A percentile compares a stretch with the other conserved stretches of the same genome.
phyloP scores from a whole-genome alignment of 2,797 vertebrate species.

The Telmatherina bonti region DNA sequence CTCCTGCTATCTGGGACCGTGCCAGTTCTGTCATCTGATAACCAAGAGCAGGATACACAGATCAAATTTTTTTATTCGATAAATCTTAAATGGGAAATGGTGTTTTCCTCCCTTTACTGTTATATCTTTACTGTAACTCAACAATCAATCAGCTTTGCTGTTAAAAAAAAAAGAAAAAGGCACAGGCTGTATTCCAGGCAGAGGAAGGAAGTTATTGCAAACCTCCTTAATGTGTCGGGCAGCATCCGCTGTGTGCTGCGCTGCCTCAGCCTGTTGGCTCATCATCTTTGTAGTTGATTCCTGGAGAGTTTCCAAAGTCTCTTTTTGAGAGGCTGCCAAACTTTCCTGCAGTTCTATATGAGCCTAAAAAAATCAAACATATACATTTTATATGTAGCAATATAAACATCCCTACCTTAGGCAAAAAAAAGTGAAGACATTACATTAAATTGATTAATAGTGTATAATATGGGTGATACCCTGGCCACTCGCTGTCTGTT shows the following conservation, averaged over 20 bases:
- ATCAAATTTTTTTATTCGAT: slow-evolving; percentile 29
- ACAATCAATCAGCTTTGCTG: slow-evolving; percentile 49
- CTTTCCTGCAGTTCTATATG: slow-evolving; percentile 88
- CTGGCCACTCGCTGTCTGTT: slow-evolving; percentile 89
- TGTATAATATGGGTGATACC: slow-evolving; percentile 80
- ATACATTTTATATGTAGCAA: slow-evolving; percentile 29
- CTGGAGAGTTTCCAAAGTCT: slow-evolving; percentile 84
- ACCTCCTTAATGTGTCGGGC: slow-evolving; percentile 90
- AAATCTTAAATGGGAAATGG: not conserved
- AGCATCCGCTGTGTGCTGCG: slow-evolving; percentile 81
- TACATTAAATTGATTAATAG: slow-evolving; percentile 8
- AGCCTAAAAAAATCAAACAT: slow-evolving; percentile 75
- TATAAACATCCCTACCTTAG: slow-evolving; percentile 7
- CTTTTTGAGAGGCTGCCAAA: slow-evolving; percentile 85
- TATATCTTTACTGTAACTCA: slow-evolving; percentile 37
- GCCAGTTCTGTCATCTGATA: slow-evolving; percentile 90
- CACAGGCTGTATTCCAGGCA: slow-evolving; percentile 45
- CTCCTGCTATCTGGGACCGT: slow-evolving; percentile 81
- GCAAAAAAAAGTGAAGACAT: slow-evolving; percentile 9
- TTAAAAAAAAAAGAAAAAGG: slow-evolving; percentile 45
- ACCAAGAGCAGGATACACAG: slow-evolving; percentile 32
- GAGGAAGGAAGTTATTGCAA: slow-evolving; percentile 47
- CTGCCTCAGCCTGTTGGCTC: slow-evolving; percentile 87
- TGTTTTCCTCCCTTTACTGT: slow-evolving; percentile 2
- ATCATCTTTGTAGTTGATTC: slow-evolving; percentile 87